Evolutionary conservation across 2,888 invertebrate genomes (phyloP).

Genomic region (Monochamus alternatus): DNA sequence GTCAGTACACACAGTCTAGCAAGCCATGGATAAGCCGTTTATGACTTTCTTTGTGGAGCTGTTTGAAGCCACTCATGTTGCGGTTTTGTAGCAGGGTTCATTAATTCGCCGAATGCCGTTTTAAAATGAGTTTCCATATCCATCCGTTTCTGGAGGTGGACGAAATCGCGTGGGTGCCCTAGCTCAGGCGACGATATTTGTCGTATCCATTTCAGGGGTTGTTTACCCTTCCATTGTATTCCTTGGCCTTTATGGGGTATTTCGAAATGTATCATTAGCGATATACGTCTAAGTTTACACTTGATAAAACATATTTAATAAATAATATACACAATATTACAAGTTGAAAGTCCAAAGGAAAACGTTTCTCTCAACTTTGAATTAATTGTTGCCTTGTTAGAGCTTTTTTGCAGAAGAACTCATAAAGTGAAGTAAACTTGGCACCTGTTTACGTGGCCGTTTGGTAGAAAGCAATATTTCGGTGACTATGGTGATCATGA

Average conservation of each 20-base stretch:
- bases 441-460: too few relatives aligned
- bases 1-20: conserved; percentile 10
- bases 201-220: conserved; percentile 8
- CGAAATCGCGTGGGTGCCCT: conserved; percentile 8
- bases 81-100: conserved; percentile 24
- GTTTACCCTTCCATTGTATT: conserved; percentile 14
- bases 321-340: too few relatives aligned
- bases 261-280: conserved; percentile 4
- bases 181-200: neutral
- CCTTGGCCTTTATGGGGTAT: neutral
- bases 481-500: too few relatives aligned
- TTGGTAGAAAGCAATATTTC: too few relatives aligned
- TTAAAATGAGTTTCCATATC: conserved; percentile 13
- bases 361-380: neutral
- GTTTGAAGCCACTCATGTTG: conserved; percentile 13
- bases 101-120: conserved; percentile 15
- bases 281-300: neutral
- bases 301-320: conserved; percentile 1
- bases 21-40: conserved; percentile 25
- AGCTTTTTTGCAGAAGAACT: neutral
- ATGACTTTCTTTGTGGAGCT: conserved; percentile 18
- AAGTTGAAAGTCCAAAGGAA: neutral
- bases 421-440: too few relatives aligned
- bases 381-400: neutral
- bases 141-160: neutral